Evolutionary conservation across 2,888 invertebrate species (phyloP), one percentile per base, ranked within the genome.

Genomic region (Digitonthophagus gazella): DNA sequence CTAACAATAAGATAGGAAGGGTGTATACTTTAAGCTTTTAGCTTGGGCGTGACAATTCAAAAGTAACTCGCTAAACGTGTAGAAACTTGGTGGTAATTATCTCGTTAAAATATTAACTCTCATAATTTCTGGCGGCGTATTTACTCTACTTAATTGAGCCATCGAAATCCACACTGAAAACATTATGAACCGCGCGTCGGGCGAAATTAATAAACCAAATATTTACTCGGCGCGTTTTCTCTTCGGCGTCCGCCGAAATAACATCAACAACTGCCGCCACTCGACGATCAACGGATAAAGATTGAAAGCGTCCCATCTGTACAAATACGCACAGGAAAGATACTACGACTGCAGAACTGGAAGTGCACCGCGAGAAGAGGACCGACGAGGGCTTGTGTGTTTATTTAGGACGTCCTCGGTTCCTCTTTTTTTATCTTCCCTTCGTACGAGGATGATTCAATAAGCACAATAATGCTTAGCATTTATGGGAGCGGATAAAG

Each of bases 381-480:
- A 61, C 61, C 18, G 61, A 19, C 69, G 69, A 71, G 65, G 65
- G 67, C 66, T 71, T 67, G 63, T 66, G 65, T 79, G 76, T 79
- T 79, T 79, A 76, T 78, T 78, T 78, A 79, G 79, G 79, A 78
- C 76, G 74, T 75, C 72, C 77, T 76, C 28, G 28, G 28, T 44
- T 44, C 28, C 28, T 44, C 28, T 44, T 44, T 44, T 44, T 44
- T 44, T 44, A 44, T 44, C 28, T 8, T 44, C 28, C 28, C 28
- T 44, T 44, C 16, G 63, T 20, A 54, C 58, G 28, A 20, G 28
- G 15, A 77, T 77, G 76, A 79, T 78, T 78, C 78, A 76, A 78
- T 78, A 77, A 76, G 75, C 76, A 78, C 76, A 78, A 79, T 78
- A 77, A 76, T 75, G 74, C 75, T 75, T 74, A 75, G 74, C 77